Percentiles rank a stretch among this genome's conserved stretches.
Conservation (phyloP, 2,113 vertebrate species). For the Etia nguti region DNA sequence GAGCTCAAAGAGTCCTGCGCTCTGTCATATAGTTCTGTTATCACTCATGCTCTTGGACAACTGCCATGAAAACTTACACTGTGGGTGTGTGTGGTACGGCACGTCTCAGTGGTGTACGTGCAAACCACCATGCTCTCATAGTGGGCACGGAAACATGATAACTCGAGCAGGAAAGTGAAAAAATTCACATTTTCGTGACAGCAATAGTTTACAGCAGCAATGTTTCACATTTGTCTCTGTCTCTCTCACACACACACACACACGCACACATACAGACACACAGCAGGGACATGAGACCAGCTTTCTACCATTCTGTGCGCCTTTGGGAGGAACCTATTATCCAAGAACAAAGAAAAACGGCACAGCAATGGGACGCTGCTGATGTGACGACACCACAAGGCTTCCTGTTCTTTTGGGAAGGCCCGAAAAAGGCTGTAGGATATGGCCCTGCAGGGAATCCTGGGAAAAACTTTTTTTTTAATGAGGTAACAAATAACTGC, state of each 20-base stretch:
- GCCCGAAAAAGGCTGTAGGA: conserved; percentile 33
- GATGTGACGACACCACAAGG: conserved; percentile 31
- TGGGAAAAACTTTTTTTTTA: conserved; percentile 15
- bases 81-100: background rate
- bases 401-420: conserved; percentile 39
- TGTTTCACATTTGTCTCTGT: background rate
- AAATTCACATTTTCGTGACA: background rate
- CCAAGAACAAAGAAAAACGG: conserved; percentile 24
- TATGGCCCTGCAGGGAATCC: conserved; percentile 47
- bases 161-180: background rate
- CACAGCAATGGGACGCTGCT: background rate
- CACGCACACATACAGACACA: background rate
- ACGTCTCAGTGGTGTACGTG: conserved; percentile 15
- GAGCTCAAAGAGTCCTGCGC: conserved; percentile 53
- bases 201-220: background rate
- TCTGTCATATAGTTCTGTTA: conserved; percentile 51
- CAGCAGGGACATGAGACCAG: background rate
- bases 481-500: conserved; percentile 57
- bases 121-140: background rate
- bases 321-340: conserved; percentile 33
- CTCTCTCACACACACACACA: background rate
- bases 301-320: background rate
- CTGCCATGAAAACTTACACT: conserved; percentile 10
- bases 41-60: conserved; percentile 32
- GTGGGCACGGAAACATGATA: background rate